Conservation (phyloP, 2,888 invertebrate genomes). For the Agriopis aurantiaria region DNA sequence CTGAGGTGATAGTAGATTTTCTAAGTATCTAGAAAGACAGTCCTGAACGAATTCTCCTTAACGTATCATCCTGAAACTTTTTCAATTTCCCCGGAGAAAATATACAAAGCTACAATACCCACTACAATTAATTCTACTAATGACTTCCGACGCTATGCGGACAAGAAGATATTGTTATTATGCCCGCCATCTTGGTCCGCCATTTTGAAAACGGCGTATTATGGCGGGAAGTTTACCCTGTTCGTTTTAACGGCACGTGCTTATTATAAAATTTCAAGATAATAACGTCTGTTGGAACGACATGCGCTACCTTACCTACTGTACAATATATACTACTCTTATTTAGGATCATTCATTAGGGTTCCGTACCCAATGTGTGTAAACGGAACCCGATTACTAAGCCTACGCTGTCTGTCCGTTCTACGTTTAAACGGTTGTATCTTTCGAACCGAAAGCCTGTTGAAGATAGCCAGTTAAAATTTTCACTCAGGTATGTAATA, state of each 20-base stretch:
- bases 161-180: slow-evolving; percentile 59
- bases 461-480: no score
- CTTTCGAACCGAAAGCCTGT: no score
- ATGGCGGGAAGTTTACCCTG: slow-evolving; percentile 45
- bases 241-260: slow-evolving; percentile 51
- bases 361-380: no score
- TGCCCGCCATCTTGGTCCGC: slow-evolving; percentile 42
- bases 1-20: no score
- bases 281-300: slow-evolving; percentile 45
- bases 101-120: slow-evolving; percentile 48
- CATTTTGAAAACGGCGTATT: slow-evolving; percentile 58
- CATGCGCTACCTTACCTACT: neutral
- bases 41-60: slow-evolving; percentile 1
- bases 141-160: slow-evolving; percentile 45
- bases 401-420: no score
- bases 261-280: slow-evolving; percentile 49
- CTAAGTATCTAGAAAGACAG: neutral
- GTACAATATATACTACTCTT: neutral
- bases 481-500: no score
- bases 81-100: slow-evolving; percentile 42
- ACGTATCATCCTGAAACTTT: slow-evolving; percentile 24
- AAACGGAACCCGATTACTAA: no score
- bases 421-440: no score
- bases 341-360: no score
- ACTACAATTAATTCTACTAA: slow-evolving; percentile 54